A percentile compares a stretch with the other conserved stretches of the same genome.
phyloP scores from a whole-genome alignment of 2,113 vertebrate genomes.

The Poeciliopsis retropinna region DNA sequence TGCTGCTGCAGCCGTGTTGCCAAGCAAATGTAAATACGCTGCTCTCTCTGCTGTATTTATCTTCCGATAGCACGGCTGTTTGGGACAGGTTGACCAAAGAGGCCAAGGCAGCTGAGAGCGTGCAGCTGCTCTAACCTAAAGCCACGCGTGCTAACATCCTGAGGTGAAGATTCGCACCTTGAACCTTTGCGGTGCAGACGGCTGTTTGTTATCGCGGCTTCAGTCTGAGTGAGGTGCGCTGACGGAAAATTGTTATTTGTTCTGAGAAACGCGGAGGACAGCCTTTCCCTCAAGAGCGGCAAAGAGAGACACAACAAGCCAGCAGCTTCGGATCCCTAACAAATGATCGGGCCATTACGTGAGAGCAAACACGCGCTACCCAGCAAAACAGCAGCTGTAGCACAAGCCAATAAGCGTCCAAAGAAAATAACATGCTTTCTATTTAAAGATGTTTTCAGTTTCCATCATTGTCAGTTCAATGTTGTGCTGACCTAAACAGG shows the following conservation, averaged over 20 bases:
- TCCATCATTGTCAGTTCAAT: neutral
- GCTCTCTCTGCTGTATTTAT: constrained; percentile 39
- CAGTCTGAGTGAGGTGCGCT: constrained; percentile 30
- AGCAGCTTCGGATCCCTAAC: constrained; percentile 32
- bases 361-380: neutral
- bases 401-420: neutral
- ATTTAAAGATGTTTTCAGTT: neutral
- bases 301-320: constrained; percentile 11
- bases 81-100: constrained; percentile 56
- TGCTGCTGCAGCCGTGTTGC: constrained; percentile 6
- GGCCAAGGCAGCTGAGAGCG: constrained; percentile 26
- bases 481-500: neutral
- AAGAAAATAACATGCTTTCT: constrained; percentile 20
- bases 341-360: constrained; percentile 35
- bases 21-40: constrained; percentile 46
- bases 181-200: constrained; percentile 37
- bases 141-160: neutral
- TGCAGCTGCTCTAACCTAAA: constrained; percentile 1
- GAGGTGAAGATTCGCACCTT: constrained; percentile 31
- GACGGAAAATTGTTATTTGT: constrained; percentile 61
- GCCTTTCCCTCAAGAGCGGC: constrained; percentile 5
- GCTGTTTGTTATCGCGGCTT: constrained; percentile 61
- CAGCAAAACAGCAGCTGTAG: constrained; percentile 10
- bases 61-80: constrained; percentile 56
- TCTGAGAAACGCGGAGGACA: constrained; percentile 11